Percentiles rank a stretch among this genome's conserved stretches.
These are phyloP conservation scores for Etheostoma spectabile DNA, from an alignment of 2,113 vertebrate genomes.

Conservation along the genomic window DNA sequence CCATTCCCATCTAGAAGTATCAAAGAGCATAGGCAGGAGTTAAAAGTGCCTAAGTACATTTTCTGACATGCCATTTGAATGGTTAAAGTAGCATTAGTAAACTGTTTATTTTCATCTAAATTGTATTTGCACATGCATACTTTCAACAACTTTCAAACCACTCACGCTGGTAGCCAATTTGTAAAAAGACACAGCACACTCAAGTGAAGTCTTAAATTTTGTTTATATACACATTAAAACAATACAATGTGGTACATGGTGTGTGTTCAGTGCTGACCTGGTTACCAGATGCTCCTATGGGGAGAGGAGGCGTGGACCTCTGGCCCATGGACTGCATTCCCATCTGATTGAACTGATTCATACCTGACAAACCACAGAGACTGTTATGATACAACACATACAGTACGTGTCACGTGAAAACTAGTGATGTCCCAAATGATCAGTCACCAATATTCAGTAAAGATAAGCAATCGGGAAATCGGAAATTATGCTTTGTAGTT, in stretches of 20 bases:
- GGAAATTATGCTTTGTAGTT: too few relatives aligned
- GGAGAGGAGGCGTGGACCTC: constrained; percentile 92
- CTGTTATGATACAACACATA: background rate
- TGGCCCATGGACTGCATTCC: constrained; percentile 89
- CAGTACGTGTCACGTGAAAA: background rate
- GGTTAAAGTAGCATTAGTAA: background rate
- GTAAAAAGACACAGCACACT: background rate
- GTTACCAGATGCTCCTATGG: constrained; percentile 89
- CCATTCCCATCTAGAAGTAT: constrained; percentile 88
- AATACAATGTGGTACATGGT: background rate
- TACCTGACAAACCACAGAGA: constrained; percentile 81
- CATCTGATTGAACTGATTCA: constrained; percentile 94
- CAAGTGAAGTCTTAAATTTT: background rate
- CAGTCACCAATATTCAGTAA: too few relatives aligned
- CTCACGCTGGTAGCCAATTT: background rate
- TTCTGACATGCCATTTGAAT: background rate
- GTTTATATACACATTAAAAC: background rate
- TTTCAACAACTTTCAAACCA: background rate
- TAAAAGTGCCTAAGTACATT: background rate
- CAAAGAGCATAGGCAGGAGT: background rate
- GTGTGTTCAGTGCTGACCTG: constrained; percentile 84
- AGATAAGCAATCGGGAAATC: too few relatives aligned
- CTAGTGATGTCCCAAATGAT: too few relatives aligned
- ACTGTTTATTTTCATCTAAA: background rate
- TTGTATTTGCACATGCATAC: background rate